Evolutionary conservation across 2,797 vertebrate genomes (phyloP), one percentile per base, ranked within the genome.

Genomic region (Amblyopsis hoosieri): DNA sequence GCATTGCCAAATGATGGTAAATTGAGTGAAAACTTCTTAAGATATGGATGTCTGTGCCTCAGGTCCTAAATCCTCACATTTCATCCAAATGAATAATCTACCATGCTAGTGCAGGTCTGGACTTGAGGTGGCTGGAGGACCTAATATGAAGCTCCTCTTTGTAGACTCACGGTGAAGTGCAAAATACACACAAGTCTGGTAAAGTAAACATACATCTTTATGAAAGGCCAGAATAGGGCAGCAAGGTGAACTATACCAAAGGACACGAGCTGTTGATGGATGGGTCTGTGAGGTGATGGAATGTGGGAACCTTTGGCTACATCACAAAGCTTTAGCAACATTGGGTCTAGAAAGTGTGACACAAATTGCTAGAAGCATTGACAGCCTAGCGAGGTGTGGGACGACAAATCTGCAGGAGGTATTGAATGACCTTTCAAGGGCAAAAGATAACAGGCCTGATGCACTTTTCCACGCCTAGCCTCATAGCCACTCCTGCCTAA

Each of bases 371-470:
- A 33, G 65, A 72, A 49, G 56, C 66, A 58, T 49, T 17, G 60
- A 70, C 66, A 45, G 60, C 54, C 12, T 68, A 52, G 45, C 8
- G 68, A 72, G 56, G 74, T 71, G 75, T 75, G 67, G 77, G 71
- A 63, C 52, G 62, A 78, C 70, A 71, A 66, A 49, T 15, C 77
- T 65, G 67, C 56, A 62, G 76, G 68, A 23, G 67, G 29, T 14
- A 61, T 42, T 31, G 52, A 45, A 42, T 65, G 71, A 74, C 62
- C 73, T 74, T 82, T 82, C 57, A 79, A 80, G 64, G 64, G 59
- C 11, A 66, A 13, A 71, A 55, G 47, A 70, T 45, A 63, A 52
- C 57, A 64, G 33, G 62, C 50, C 58, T 58, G 54, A 29, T 10
- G 59, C 46, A 66, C 54, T 53, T 64, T 62, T 59, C n/a, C 65